Percentiles rank a stretch among this genome's conserved stretches.
phyloP scores from a whole-genome alignment of 2,888 invertebrate genomes.

The Drosophila mulleri region DNA sequence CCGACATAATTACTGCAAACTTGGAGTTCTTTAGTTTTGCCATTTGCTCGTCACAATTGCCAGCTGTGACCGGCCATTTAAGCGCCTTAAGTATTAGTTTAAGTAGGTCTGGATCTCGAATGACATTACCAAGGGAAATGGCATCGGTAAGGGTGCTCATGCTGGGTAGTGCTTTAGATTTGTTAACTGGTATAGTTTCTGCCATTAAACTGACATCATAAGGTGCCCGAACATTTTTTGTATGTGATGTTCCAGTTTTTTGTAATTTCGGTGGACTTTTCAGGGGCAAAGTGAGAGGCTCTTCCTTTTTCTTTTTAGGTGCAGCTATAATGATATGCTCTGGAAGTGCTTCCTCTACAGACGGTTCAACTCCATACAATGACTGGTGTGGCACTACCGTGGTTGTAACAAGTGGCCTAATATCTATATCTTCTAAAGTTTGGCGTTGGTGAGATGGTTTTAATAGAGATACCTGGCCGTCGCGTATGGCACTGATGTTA shows the following conservation, averaged over 20 bases:
- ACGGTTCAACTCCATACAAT: slow-evolving; percentile 53
- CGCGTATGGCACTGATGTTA: slow-evolving; percentile 73
- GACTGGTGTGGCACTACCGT: slow-evolving; percentile 52
- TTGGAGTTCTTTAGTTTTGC: slow-evolving; percentile 81
- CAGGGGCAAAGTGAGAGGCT: slow-evolving; percentile 19
- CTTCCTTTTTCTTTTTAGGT: slow-evolving; percentile 69
- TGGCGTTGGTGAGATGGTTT: slow-evolving; percentile 66
- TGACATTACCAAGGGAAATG: slow-evolving; percentile 83
- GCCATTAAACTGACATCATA: slow-evolving; percentile 21
- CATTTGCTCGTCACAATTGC: slow-evolving; percentile 81
- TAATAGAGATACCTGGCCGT: slow-evolving; percentile 79
- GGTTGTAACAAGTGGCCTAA: slow-evolving; percentile 53
- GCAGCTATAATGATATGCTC: slow-evolving; percentile 74
- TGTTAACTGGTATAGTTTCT: slow-evolving; percentile 24
- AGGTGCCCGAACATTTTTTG: slow-evolving; percentile 9
- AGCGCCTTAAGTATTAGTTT: slow-evolving; percentile 84
- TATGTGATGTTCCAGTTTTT: slow-evolving; percentile 30
- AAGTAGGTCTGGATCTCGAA: slow-evolving; percentile 83
- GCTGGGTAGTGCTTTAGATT: slow-evolving; percentile 44
- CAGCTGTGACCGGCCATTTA: slow-evolving; percentile 83
- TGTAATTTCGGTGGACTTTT: slow-evolving; percentile 37
- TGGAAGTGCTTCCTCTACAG: slow-evolving; percentile 68
- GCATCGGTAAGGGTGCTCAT: slow-evolving; percentile 75
- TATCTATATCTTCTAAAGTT: slow-evolving; percentile 26
- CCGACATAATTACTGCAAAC: slow-evolving; percentile 83